Base-by-base conservation (phyloP, 2,113 vertebrate species). In the Alectura lathami region DNA sequence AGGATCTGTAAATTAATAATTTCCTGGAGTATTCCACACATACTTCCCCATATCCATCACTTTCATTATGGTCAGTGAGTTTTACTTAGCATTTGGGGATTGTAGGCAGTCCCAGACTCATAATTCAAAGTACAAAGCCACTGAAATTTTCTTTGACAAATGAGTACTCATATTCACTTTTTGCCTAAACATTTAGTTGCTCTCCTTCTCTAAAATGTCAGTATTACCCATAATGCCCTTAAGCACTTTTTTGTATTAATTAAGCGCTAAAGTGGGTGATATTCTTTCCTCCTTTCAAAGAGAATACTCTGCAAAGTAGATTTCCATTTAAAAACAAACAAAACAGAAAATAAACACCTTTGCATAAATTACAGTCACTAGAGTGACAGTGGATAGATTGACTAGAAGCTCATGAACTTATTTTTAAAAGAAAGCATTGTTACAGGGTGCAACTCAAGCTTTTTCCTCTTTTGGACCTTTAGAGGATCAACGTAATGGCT, bases 11-110 rank as follows among this genome's bases (percentile, higher is more conserved):
- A 23, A 76, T 85, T 18, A 72, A 51, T 36, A 62, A 26, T 70
- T 86, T 88, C 88, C 24, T 34, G 54, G 26, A 88, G 34, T 53
- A 30, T 60, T 34, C n/a, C 13, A 11, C 40, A 10, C 3, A 0
- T 86, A 24, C 5, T 3, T 8, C 13, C n/a, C 9, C 17, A 53
- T 22, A 62, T 50, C 5, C 73, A 29, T 76, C 0, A 0, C 36
- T 76, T 93, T 72, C 82, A 43, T 14, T 13, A 4, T n/a, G 16
- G 34, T 72, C 23, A 17, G 36, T 63, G 59, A 82, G 21, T 79
- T 82, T 86, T 83, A 11, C n/a, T 0, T 75, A 50, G 68, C 36
- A 57, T 88, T 77, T 45, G 45, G 48, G 32, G 56, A 18, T 64
- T 59, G 43, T 63, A 76, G 50, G 48, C 21, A 32, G 72, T 83